Percentiles rank a stretch among this genome's conserved stretches.
Conservation (phyloP, 2,113 vertebrate species). For the Saimiri boliviensis region DNA sequence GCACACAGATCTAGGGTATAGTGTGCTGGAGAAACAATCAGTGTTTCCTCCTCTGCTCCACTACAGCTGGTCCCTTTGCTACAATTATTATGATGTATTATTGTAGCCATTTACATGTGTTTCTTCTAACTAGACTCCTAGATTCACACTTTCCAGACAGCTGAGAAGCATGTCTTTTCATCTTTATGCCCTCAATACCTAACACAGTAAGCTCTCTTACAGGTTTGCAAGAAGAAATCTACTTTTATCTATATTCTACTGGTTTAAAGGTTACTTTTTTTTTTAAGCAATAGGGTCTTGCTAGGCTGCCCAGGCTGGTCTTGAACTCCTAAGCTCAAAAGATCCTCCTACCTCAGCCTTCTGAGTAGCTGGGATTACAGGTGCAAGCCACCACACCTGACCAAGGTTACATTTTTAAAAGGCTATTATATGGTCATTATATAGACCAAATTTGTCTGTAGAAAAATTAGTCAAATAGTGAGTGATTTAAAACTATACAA, state of each 20-base stretch:
- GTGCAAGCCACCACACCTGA: background rate
- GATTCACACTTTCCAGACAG: background rate
- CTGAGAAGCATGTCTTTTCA: background rate
- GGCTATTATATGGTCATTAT: background rate
- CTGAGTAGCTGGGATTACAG: background rate
- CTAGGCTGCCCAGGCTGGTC: background rate
- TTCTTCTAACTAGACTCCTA: background rate
- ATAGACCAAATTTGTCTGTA: background rate
- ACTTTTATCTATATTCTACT: background rate
- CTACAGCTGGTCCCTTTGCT: too few species aligned
- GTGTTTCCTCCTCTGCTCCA: background rate
- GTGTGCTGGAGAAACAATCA: too few species aligned
- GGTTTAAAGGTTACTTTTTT: background rate
- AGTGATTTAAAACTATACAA: background rate
- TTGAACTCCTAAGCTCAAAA: background rate
- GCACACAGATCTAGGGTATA: too few species aligned
- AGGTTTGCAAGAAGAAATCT: background rate
- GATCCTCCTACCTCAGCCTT: background rate
- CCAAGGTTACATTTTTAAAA: background rate
- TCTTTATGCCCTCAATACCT: background rate
- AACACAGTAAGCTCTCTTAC: background rate
- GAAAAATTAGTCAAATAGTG: background rate
- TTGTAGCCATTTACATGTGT: accelerated
- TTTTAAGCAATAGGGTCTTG: background rate
- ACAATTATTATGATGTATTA: accelerated